Base-by-base conservation (phyloP, 2,888 invertebrate genomes). In the Thymelicus sylvestris region DNA sequence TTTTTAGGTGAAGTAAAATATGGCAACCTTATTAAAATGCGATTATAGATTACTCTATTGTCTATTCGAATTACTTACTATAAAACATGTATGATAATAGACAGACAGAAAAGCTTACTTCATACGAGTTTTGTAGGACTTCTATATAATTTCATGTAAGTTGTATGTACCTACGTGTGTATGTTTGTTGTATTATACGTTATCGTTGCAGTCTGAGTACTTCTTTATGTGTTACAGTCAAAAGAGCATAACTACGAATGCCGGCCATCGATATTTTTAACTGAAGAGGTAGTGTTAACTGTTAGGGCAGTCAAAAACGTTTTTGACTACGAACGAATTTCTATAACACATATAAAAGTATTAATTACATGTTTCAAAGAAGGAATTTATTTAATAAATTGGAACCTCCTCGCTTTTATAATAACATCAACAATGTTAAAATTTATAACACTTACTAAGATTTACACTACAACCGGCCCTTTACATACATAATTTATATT, bases 391-490 rank as follows among this genome's bases (percentile, higher is more conserved):
- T 55, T 24, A 12, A 12, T 55, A 55, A 55, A 24, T 12, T 24
- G 24, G 55, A 55, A 55, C 55, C 15, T 5, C 7, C 2, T 44
- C 24, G 41, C 55, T 47, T 44, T 13, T 48, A 67, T 7, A 12
- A 48, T 24, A 67, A 67, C 67, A 67, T 50, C 31, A 61, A 67
- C 67, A 62, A 68, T 15, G 57, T 66, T 66, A 47, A 59, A 66
- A 50, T 63, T 48, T 69, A 69, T 38, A 69, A 63, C 52, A 63
- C 13, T 50, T 24, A 12, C 44, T 52, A 38, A 44, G 44, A 59
- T 47, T 59, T 59, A 52, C 52, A 50, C 63, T 69, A 69, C 4
- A 47, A 63, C 55, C 63, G 68, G 63, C 63, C 31, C 47, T 7
- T 39, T 59, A 38, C 31, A 24, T 41, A 62, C 50, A 62, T 12